These are phyloP conservation scores for Lasiurus cinereus DNA, from an alignment of 2,113 vertebrate species.

Conservation along the genomic window DNA sequence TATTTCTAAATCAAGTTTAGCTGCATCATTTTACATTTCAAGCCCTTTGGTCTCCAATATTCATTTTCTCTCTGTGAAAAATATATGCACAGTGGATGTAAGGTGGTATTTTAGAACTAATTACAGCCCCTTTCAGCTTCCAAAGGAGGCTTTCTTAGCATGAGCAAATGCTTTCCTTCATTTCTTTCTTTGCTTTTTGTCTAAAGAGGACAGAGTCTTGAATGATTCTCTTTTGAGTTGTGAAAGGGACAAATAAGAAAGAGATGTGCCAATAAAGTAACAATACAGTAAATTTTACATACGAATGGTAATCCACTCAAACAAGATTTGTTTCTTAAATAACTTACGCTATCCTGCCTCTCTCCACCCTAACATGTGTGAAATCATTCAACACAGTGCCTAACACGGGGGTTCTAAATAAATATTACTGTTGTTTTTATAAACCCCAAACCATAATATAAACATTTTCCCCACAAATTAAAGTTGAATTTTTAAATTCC, in stretches of 20 bases:
- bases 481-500: neutral
- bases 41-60: constrained; percentile 71
- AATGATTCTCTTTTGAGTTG: constrained; percentile 70
- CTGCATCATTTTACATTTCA: constrained; percentile 79
- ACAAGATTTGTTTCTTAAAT: constrained; percentile 48
- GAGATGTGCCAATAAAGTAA: constrained; percentile 71
- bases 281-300: constrained; percentile 53
- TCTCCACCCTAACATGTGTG: neutral
- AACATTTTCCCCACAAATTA: neutral
- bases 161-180: constrained; percentile 59
- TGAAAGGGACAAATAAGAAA: constrained; percentile 71
- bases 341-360: neutral
- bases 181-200: constrained; percentile 69
- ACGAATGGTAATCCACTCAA: constrained; percentile 59
- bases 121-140: constrained; percentile 51
- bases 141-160: constrained; percentile 70
- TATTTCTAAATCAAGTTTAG: constrained; percentile 83
- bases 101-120: constrained; percentile 80
- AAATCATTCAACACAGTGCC: constrained; percentile 5
- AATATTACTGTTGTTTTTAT: constrained; percentile 7
- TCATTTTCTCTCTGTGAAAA: constrained; percentile 76
- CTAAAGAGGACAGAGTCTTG: constrained; percentile 70
- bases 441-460: neutral
- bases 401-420: neutral
- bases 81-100: constrained; percentile 65